These are phyloP conservation scores for Oryzias dopingdopingensis DNA, from an alignment of 2,797 vertebrate species.

Conservation along the genomic window DNA sequence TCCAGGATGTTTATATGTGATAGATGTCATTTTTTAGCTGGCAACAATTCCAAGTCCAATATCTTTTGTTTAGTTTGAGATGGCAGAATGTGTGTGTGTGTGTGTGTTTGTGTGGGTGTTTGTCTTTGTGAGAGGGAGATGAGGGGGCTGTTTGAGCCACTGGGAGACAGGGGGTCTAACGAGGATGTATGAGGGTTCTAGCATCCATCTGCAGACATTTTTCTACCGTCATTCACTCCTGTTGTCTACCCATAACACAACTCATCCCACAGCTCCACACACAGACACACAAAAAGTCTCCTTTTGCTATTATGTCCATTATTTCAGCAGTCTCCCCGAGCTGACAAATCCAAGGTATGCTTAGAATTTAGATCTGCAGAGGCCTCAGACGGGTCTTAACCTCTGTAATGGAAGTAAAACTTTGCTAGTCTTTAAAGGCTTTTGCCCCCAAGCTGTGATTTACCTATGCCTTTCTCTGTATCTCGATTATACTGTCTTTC, in stretches of 20 bases:
- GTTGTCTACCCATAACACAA: slow-evolving; percentile 44
- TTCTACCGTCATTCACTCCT: slow-evolving; percentile 66
- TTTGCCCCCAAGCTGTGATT: slow-evolving; percentile 28
- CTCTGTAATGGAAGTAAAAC: slow-evolving; percentile 59
- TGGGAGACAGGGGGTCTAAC: slow-evolving; percentile 69
- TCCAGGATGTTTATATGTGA: background rate
- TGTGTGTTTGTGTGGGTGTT: slow-evolving; percentile 11
- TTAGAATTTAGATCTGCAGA: slow-evolving; percentile 52
- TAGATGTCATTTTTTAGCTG: slow-evolving; percentile 1
- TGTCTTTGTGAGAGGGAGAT: slow-evolving; percentile 24
- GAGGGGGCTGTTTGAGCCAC: slow-evolving; percentile 37
- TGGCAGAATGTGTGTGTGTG: slow-evolving; percentile 5
- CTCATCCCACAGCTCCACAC: slow-evolving; percentile 32
- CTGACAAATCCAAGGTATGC: slow-evolving; percentile 65
- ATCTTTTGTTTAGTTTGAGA: slow-evolving; percentile 6
- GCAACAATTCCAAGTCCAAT: slow-evolving; percentile 19
- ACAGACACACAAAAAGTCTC: slow-evolving; percentile 37
- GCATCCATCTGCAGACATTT: slow-evolving; percentile 70
- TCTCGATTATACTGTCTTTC: too few species aligned
- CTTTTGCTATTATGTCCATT: slow-evolving; percentile 66
- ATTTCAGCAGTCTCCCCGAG: slow-evolving; percentile 68
- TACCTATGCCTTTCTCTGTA: slow-evolving; percentile 15
- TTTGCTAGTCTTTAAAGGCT: slow-evolving; percentile 53
- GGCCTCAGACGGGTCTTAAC: slow-evolving; percentile 35
- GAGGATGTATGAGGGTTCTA: slow-evolving; percentile 76